Evolutionary conservation across 2,888 invertebrate genomes (phyloP).

Genomic region (Alloscopus bannaensis): DNA sequence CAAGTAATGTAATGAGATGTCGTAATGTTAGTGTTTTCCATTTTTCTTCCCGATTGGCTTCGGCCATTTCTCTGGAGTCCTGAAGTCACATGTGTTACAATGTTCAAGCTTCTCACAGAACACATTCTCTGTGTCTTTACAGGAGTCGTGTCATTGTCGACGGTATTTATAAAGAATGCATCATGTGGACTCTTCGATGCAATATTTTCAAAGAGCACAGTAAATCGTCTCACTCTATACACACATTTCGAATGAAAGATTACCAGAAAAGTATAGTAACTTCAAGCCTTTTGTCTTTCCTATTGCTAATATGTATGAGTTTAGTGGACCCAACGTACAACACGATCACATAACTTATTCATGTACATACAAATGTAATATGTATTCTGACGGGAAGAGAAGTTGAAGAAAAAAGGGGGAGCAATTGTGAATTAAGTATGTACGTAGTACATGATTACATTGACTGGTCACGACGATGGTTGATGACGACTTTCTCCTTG

Average conservation of each 20-base stretch:
- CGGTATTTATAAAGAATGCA: slow-evolving; percentile 12
- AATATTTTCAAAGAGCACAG: neutral
- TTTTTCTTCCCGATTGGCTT: neutral
- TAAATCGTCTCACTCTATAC: no score
- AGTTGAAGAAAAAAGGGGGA: no score
- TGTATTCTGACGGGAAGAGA: slow-evolving; percentile 27
- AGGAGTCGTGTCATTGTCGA: no score
- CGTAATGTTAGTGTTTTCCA: slow-evolving; percentile 16
- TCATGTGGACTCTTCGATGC: neutral
- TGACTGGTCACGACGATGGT: slow-evolving; percentile 34
- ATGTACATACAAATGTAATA: slow-evolving; percentile 41
- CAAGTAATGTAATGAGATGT: slow-evolving; percentile 43
- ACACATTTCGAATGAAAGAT: slow-evolving; percentile 19
- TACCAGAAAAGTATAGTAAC: no score
- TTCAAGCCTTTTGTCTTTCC: slow-evolving; percentile 17
- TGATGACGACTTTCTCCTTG: slow-evolving; percentile 28
- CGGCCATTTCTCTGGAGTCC: slow-evolving; percentile 5
- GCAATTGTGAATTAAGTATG: slow-evolving; percentile 56
- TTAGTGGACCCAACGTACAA: neutral
- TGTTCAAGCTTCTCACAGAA: no score
- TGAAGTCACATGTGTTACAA: no score
- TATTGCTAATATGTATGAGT: slow-evolving; percentile 7
- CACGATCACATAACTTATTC: slow-evolving; percentile 3
- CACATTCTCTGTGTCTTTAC: no score
- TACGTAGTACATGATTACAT: slow-evolving; percentile 44